phyloP scores from a whole-genome alignment of 2,797 vertebrate species.

The Rhadinocentrus ornatus region DNA sequence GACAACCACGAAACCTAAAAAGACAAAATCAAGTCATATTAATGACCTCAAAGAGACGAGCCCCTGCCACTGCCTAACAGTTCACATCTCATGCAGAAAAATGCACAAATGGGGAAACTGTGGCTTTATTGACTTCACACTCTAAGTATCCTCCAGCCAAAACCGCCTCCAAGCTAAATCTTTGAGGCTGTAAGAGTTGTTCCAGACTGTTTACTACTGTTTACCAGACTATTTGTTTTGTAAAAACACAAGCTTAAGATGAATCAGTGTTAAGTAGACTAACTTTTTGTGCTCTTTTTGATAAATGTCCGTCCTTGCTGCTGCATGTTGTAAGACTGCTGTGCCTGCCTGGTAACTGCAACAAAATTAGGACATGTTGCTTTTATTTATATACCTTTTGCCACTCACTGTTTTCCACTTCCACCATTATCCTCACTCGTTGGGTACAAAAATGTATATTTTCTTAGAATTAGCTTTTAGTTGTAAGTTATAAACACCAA shows the following conservation, averaged over 20 bases:
- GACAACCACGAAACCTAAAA: background rate
- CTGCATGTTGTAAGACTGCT: background rate
- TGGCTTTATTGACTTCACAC: background rate
- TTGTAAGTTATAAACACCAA: background rate
- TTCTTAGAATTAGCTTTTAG: too few relatives aligned
- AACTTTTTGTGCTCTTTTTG: background rate
- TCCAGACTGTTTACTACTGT: background rate
- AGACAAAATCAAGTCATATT: background rate
- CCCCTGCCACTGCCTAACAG: background rate
- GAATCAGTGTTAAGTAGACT: background rate
- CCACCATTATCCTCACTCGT: background rate
- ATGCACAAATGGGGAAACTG: background rate
- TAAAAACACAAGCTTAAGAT: background rate
- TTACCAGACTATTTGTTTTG: background rate
- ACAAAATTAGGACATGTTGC: background rate
- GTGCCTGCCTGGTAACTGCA: background rate
- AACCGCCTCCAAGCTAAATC: background rate
- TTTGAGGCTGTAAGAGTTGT: background rate
- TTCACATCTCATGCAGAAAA: background rate
- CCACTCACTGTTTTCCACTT: background rate
- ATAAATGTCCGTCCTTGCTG: background rate
- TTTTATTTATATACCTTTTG: background rate
- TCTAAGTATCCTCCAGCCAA: background rate
- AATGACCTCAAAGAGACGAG: background rate
- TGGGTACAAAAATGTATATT: background rate